phyloP scores from a whole-genome alignment of 2,888 invertebrate species.

The Lasius platythorax region DNA sequence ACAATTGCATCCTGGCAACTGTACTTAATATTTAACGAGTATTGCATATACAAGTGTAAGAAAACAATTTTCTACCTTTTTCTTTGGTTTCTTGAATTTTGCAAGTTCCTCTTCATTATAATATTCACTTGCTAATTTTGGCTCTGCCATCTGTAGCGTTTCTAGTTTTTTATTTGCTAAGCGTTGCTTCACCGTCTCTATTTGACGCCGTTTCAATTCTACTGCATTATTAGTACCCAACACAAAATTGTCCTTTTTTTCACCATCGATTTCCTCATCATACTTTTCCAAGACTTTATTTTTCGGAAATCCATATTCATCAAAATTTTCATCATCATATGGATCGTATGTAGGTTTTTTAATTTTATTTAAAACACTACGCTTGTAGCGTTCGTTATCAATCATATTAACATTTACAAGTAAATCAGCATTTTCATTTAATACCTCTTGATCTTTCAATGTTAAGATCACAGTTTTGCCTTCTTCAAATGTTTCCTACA shows the following conservation, averaged over 20 bases:
- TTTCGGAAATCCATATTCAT: constrained; percentile 89
- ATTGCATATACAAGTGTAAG: neutral
- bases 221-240: constrained; percentile 90
- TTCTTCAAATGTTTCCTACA: constrained; percentile 89
- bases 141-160: constrained; percentile 90
- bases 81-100: constrained; percentile 96
- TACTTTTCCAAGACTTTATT: constrained; percentile 94
- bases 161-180: constrained; percentile 91
- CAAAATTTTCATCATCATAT: constrained; percentile 93
- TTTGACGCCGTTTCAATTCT: constrained; percentile 87
- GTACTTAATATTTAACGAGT: neutral
- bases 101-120: constrained; percentile 94
- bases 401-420: constrained; percentile 96
- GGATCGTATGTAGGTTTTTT: constrained; percentile 95
- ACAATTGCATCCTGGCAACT: neutral
- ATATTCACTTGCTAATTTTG: constrained; percentile 94
- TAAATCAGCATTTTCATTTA: constrained; percentile 95
- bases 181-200: constrained; percentile 87
- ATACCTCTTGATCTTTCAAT: constrained; percentile 95
- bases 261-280: constrained; percentile 96
- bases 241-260: constrained; percentile 90
- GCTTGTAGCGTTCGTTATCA: constrained; percentile 92
- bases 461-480: constrained; percentile 96
- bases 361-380: constrained; percentile 94
- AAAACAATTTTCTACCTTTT: constrained; percentile 86